These are phyloP conservation scores for Cephonodes hylas DNA, from an alignment of 2,888 invertebrate genomes.

Conservation along the genomic window DNA sequence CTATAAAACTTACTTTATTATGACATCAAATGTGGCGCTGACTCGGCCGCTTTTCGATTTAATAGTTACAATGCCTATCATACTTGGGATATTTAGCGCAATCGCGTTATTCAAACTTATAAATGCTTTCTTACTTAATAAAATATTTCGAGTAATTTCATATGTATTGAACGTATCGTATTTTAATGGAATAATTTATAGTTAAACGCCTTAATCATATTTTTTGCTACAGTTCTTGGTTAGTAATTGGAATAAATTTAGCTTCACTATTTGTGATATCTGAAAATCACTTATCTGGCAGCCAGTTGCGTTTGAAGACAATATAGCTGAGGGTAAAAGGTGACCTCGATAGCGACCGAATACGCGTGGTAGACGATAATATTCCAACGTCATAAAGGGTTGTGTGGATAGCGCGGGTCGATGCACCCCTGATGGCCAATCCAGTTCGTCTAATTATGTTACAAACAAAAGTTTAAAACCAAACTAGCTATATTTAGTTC, in stretches of 20 bases:
- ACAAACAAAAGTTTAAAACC: not conserved
- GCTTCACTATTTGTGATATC: too few species aligned
- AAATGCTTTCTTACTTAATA: too few species aligned
- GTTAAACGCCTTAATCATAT: too few species aligned
- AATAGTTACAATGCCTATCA: slow-evolving; percentile 32
- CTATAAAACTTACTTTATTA: slow-evolving; percentile 67
- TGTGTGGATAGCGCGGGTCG: not conserved
- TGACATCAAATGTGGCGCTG: slow-evolving; percentile 59
- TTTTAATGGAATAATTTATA: too few species aligned
- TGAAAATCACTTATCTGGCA: too few species aligned
- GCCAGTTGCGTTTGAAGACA: too few species aligned
- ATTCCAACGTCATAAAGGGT: not conserved
- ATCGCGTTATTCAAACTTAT: not conserved
- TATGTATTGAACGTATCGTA: too few species aligned
- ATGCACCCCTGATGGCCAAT: not conserved
- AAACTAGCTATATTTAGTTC: too few species aligned
- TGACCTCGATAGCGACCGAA: not conserved
- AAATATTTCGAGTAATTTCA: too few species aligned
- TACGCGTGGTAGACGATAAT: not conserved
- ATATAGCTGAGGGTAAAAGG: not conserved
- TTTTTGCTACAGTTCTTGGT: too few species aligned
- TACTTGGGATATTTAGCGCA: not conserved
- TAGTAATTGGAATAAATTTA: too few species aligned
- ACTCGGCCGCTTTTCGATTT: slow-evolving; percentile 40
- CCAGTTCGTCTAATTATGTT: not conserved